These are phyloP conservation scores for Telmatochromis sp. DNA, from an alignment of 2,113 vertebrate species.

Conservation along the genomic window DNA sequence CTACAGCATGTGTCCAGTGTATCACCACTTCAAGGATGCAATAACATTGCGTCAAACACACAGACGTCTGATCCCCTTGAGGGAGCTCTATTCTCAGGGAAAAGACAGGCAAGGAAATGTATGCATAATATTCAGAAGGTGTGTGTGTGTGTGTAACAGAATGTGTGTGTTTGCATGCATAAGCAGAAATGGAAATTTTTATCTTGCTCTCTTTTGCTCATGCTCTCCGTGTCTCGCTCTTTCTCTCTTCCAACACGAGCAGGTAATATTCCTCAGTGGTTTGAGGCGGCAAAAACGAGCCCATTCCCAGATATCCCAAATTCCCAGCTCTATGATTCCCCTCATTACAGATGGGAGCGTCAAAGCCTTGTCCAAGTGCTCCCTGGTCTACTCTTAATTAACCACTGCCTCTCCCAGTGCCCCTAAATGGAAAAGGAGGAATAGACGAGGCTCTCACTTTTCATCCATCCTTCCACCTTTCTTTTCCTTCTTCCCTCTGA, in stretches of 20 bases:
- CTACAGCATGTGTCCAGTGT: slow-evolving; percentile 10
- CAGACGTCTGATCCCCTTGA: slow-evolving; percentile 46
- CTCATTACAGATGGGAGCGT: slow-evolving; percentile 67
- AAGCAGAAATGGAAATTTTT: slow-evolving; percentile 62
- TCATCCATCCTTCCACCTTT: slow-evolving; percentile 10
- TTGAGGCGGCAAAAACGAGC: slow-evolving; percentile 33
- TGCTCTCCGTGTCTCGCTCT: not conserved
- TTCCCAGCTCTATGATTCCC: slow-evolving; percentile 75
- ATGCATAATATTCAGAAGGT: slow-evolving; percentile 52
- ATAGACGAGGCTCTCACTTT: slow-evolving; percentile 9
- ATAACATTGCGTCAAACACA: slow-evolving; percentile 37
- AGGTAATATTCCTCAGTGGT: slow-evolving; percentile 61
- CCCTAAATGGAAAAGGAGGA: slow-evolving; percentile 45
- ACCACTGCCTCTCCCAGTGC: slow-evolving; percentile 37
- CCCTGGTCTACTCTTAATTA: slow-evolving; percentile 70
- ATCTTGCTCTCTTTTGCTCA: slow-evolving; percentile 5
- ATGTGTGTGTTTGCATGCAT: slow-evolving; percentile 58
- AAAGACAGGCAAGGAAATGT: slow-evolving; percentile 35
- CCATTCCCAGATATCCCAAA: slow-evolving; percentile 65
- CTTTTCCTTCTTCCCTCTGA: not conserved
- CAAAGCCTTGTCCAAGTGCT: slow-evolving; percentile 63
- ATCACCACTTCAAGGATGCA: slow-evolving; percentile 31
- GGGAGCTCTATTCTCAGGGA: slow-evolving; percentile 59
- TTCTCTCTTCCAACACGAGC: slow-evolving; percentile 11
- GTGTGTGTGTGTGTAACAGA: slow-evolving; percentile 10